Conservation (phyloP, 2,113 vertebrate genomes). For the Gopherus flavomarginatus region DNA sequence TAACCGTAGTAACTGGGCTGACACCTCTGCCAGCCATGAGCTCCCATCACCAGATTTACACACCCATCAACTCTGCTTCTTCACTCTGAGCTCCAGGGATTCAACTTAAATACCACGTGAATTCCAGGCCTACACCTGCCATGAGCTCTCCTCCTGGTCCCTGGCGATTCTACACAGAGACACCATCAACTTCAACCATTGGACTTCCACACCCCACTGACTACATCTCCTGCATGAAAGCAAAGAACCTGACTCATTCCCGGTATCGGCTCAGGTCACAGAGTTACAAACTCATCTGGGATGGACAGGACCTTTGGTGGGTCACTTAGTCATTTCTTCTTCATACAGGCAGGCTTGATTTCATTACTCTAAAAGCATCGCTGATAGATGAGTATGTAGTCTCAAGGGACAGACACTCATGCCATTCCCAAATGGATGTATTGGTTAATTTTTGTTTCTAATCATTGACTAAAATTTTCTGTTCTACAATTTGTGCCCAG, state of each 20-base stretch:
- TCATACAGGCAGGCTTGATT: neutral
- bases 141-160: neutral
- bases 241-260: neutral
- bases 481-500: neutral
- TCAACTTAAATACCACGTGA: neutral
- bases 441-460: neutral
- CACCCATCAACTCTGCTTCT: neutral
- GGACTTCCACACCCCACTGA: neutral
- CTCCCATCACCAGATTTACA: neutral
- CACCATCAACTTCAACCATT: neutral
- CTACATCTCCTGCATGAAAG: neutral
- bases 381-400: neutral
- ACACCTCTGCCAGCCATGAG: neutral
- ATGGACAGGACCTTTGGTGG: neutral
- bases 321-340: neutral
- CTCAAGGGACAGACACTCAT: neutral
- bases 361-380: neutral
- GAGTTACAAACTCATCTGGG: neutral
- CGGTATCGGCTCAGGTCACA: conserved; percentile 6
- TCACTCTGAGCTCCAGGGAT: neutral
- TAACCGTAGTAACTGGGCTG: neutral
- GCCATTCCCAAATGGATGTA: neutral
- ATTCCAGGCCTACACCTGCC: neutral
- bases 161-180: neutral
- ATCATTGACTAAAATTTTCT: neutral